phyloP scores from a whole-genome alignment of 92 coral and sea anemone genomes.

The Metridium senile region DNA sequence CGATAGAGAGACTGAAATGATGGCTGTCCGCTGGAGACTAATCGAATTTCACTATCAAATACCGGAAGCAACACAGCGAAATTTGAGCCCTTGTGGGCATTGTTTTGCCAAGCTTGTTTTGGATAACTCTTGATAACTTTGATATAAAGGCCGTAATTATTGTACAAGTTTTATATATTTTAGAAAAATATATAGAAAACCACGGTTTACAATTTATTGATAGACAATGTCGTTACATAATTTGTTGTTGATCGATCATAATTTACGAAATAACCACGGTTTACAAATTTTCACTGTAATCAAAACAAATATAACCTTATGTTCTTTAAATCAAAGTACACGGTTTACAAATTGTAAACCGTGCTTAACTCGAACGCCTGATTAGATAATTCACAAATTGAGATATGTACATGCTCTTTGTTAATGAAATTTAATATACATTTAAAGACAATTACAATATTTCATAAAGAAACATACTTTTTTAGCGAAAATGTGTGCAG shows the following conservation, averaged over 20 bases:
- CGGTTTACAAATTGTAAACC: not conserved
- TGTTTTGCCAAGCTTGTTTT: slow-evolving; percentile 6
- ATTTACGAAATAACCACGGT: not conserved
- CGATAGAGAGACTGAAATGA: slow-evolving; percentile 59
- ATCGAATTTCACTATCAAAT: slow-evolving; percentile 25
- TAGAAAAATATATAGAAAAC: not conserved
- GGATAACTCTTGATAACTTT: too few species aligned
- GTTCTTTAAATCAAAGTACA: not conserved
- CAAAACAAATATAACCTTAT: not conserved
- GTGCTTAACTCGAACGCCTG: not conserved
- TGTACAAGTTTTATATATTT: not conserved
- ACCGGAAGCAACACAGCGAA: slow-evolving; percentile 29
- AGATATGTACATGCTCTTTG: not conserved
- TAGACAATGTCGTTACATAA: not conserved
- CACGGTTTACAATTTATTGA: not conserved
- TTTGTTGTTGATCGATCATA: not conserved
- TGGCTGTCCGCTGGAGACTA: slow-evolving; percentile 41
- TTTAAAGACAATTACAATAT: too few species aligned
- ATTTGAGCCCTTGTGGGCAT: slow-evolving; percentile 35
- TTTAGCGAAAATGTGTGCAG: not conserved
- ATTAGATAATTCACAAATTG: not conserved
- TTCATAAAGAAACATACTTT: not conserved
- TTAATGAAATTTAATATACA: not conserved
- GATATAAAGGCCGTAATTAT: not conserved
- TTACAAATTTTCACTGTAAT: not conserved